A percentile compares a stretch with the other conserved stretches of the same genome.
phyloP scores from a whole-genome alignment of 2,113 vertebrate genomes.

The Sorex fumeus region DNA sequence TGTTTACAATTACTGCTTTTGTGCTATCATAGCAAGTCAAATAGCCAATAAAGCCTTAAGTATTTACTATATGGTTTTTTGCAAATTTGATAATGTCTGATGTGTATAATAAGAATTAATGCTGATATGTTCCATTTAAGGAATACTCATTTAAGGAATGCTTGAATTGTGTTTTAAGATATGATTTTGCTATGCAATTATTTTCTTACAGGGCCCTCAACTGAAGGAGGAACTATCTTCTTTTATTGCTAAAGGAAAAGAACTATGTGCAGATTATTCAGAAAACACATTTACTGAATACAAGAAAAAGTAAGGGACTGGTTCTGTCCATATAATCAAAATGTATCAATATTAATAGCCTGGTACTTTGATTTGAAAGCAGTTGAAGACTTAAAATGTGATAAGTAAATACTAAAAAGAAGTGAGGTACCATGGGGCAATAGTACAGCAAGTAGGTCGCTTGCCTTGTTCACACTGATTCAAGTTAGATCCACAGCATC shows the following conservation, averaged over 20 bases:
- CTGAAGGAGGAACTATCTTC: slow-evolving; percentile 63
- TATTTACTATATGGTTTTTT: neutral
- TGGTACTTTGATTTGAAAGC: neutral
- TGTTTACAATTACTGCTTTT: neutral
- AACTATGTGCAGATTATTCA: slow-evolving; percentile 86
- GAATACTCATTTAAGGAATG: slow-evolving; percentile 4
- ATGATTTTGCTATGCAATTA: slow-evolving; percentile 23
- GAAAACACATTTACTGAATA: slow-evolving; percentile 85
- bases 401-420: slow-evolving; percentile 17
- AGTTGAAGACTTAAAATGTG: neutral
- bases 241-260: slow-evolving; percentile 79
- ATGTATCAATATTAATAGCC: neutral
- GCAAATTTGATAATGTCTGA: neutral
- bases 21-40: neutral
- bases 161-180: neutral
- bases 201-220: slow-evolving; percentile 75
- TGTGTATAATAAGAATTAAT: neutral
- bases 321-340: neutral
- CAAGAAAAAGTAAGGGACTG: slow-evolving; percentile 87
- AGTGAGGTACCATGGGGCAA: neutral
- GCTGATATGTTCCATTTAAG: neutral
- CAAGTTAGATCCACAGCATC: too few relatives aligned
- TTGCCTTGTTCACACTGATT: too few relatives aligned
- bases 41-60: neutral
- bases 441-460: too few relatives aligned